These are phyloP conservation scores for Apoda limacodes DNA, from an alignment of 2,888 invertebrate genomes.

Conservation along the genomic window DNA sequence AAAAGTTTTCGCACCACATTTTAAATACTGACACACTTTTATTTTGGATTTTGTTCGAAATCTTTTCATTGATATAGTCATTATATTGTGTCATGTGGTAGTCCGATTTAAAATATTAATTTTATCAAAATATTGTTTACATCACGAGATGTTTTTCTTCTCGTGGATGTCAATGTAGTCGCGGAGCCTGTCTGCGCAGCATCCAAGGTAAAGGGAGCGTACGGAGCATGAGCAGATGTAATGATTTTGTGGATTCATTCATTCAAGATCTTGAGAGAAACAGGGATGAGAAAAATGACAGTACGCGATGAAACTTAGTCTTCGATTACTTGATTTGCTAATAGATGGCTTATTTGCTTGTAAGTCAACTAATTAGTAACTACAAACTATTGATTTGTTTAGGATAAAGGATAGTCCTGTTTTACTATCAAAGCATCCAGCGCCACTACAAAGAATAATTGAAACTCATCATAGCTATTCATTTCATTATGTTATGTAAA, in stretches of 20 bases:
- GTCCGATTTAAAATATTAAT: conserved; percentile 15
- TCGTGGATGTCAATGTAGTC: conserved; percentile 8
- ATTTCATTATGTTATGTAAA: too few species aligned
- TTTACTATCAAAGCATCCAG: too few species aligned
- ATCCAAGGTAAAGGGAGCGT: conserved; percentile 31
- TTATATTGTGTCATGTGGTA: conserved; percentile 47
- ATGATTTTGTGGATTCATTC: conserved; percentile 63
- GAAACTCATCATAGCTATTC: too few species aligned
- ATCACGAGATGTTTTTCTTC: background rate
- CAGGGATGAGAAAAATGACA: too few species aligned
- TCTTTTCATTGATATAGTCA: conserved; percentile 45
- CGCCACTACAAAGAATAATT: too few species aligned
- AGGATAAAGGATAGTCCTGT: too few species aligned
- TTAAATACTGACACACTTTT: conserved; percentile 44
- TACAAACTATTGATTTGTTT: too few species aligned
- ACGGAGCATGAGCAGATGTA: conserved; percentile 63
- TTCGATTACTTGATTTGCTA: too few species aligned
- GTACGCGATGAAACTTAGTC: too few species aligned
- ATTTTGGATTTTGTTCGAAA: conserved; percentile 40
- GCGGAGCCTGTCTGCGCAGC: conserved; percentile 32
- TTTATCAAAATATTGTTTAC: background rate
- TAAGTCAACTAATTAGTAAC: too few species aligned
- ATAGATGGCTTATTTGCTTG: too few species aligned
- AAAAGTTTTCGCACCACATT: conserved; percentile 56
- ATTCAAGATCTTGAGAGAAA: too few species aligned